phyloP scores from a whole-genome alignment of 2,113 vertebrate genomes.

The Pristiophorus japonicus region DNA sequence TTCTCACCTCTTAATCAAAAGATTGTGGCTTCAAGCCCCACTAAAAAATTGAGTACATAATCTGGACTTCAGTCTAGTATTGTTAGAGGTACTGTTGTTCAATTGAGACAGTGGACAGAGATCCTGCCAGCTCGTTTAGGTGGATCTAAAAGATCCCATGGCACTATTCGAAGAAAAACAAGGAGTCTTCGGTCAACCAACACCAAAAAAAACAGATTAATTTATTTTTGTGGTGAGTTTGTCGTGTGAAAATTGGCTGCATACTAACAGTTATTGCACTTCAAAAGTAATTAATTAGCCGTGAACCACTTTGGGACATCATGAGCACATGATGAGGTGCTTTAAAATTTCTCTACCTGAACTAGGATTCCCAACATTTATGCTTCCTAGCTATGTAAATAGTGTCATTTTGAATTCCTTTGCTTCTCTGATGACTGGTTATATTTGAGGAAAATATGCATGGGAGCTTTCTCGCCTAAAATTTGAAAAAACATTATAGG shows the following conservation, averaged over 20 bases:
- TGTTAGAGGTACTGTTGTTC: too few species aligned
- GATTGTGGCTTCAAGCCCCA: too few species aligned
- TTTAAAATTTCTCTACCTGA: neutral
- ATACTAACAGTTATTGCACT: neutral
- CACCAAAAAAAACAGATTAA: neutral
- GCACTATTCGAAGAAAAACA: neutral
- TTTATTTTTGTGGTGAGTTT: neutral
- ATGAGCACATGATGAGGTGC: neutral
- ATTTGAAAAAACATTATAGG: neutral
- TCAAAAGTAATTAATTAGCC: neutral
- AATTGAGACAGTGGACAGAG: neutral
- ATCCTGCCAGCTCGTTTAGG: neutral
- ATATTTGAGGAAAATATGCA: neutral
- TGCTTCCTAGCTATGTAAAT: neutral
- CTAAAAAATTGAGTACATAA: too few species aligned
- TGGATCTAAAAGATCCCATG: too few species aligned
- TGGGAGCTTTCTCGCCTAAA: neutral
- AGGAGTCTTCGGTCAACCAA: neutral
- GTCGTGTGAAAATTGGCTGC: neutral
- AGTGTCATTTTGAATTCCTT: neutral
- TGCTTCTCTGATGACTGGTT: neutral
- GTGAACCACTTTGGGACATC: neutral
- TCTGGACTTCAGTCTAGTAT: neutral
- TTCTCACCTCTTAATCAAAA: too few species aligned
- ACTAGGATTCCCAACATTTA: neutral